Evolutionary conservation across 2,888 invertebrate species (phyloP), one percentile per base, ranked within the genome.

Genomic region (Julus scanicus): DNA sequence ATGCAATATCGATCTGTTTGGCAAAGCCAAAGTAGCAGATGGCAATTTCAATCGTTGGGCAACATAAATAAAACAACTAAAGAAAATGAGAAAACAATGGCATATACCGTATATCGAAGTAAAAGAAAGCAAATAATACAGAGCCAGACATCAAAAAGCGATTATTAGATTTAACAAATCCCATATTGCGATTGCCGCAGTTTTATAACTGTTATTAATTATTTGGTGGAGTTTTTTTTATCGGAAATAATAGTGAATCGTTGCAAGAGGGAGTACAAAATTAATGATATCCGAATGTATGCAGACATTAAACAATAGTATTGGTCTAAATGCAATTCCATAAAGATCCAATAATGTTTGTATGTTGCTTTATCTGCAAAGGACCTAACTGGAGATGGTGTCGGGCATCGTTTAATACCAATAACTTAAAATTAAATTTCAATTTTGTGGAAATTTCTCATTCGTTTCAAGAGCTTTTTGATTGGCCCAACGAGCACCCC

Each of bases 21-120:
- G 57, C n/a, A 63, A 63, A 63, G 57, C 57, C 17, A 53, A 53
- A 53, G 53, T 17, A 53, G 53, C 57, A 63, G 57, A 63, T 63
- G 57, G 57, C 57, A 63, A 63, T 63, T n/a, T n/a, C 57, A 63
- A 63, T 63, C 57, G 57, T 6, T 63, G n/a, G n/a, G 4, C n/a
- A 63, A 63, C 15, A 63, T 63, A 63, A 63, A 63, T 63, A 63
- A 63, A 63, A 63, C 57, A 53, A 53, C 15, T n/a, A n/a, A n/a
- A 63, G 57, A 63, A 63, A 63, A 63, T n/a, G 57, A 63, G 57
- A 63, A 63, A 63, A 63, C 57, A 63, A 63, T 63, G n/a, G 57
- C 29, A 29, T 29, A 29, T 29, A 29, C n/a, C 6, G 17, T 6
- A n/a, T 63, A 17, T 63, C 2, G 11, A 53, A 53, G 17, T 15